Percentiles rank a stretch among this genome's conserved stretches.
These are phyloP conservation scores for Agriopis marginaria DNA, from an alignment of 2,888 invertebrate species.

Conservation along the genomic window DNA sequence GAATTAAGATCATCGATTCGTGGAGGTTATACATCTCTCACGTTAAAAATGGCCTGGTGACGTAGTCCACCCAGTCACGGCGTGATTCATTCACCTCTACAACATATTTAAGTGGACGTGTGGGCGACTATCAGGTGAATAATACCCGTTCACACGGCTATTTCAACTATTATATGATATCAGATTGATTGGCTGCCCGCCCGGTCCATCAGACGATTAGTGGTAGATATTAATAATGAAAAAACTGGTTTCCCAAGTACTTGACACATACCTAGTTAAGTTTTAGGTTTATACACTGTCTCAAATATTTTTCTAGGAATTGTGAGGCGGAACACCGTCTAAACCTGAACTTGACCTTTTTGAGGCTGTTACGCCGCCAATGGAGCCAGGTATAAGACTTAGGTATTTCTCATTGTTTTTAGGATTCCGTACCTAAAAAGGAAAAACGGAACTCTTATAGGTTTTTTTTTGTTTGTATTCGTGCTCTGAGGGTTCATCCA, in stretches of 20 bases:
- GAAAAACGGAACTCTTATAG: too few relatives aligned
- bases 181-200: constrained; percentile 63
- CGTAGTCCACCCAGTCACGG: constrained; percentile 47
- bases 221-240: constrained; percentile 44
- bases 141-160: constrained; percentile 68
- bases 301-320: constrained; percentile 26
- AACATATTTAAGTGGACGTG: constrained; percentile 57
- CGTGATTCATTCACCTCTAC: constrained; percentile 62
- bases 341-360: constrained; percentile 25
- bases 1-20: constrained; percentile 23
- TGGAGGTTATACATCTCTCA: constrained; percentile 10
- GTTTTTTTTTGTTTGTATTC: too few relatives aligned
- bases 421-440: too few relatives aligned
- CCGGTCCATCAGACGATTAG: constrained; percentile 54
- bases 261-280: background rate
- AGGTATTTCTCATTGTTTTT: constrained; percentile 5
- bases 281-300: constrained; percentile 12
- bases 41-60: constrained; percentile 42
- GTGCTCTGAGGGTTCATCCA: too few relatives aligned
- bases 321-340: constrained; percentile 13
- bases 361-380: background rate
- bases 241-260: constrained; percentile 48
- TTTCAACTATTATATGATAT: constrained; percentile 67
- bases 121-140: constrained; percentile 71
- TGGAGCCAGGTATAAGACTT: constrained; percentile 1